These are phyloP conservation scores for Lampris incognitus DNA, from an alignment of 2,113 vertebrate genomes.

Conservation along the genomic window DNA sequence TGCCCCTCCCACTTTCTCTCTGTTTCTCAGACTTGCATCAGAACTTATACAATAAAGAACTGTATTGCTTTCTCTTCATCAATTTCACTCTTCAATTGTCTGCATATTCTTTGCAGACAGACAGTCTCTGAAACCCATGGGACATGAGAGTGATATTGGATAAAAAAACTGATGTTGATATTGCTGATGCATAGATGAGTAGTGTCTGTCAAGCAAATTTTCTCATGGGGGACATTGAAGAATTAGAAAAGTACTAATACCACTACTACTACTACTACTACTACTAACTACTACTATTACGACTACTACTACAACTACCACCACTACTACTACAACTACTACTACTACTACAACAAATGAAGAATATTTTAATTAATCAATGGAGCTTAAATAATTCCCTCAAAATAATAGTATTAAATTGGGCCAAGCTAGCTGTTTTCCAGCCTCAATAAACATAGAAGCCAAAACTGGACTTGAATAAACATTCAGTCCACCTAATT, in stretches of 20 bases:
- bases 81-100: slow-evolving; percentile 16
- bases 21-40: slow-evolving; percentile 40
- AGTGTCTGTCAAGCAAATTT: too few relatives aligned
- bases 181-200: neutral
- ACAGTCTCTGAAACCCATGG: neutral
- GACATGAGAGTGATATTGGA: slow-evolving; percentile 8
- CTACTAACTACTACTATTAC: too few relatives aligned
- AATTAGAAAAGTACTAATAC: too few relatives aligned
- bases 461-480: neutral
- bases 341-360: too few relatives aligned
- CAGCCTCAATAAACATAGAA: neutral
- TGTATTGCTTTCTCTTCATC: slow-evolving; percentile 27
- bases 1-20: neutral
- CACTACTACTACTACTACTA: too few relatives aligned
- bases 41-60: neutral
- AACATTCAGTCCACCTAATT: neutral
- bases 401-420: too few relatives aligned
- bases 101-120: slow-evolving; percentile 8
- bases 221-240: too few relatives aligned
- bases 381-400: too few relatives aligned
- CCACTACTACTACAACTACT: too few relatives aligned
- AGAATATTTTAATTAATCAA: too few relatives aligned
- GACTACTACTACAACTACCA: too few relatives aligned
- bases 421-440: too few relatives aligned
- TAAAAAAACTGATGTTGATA: neutral